Percentiles rank a stretch among this genome's conserved stretches.
Evolutionary conservation across 37 sponge, comb jelly and placozoan genomes (phyloP).

Genomic region (Beroe forskalii): DNA sequence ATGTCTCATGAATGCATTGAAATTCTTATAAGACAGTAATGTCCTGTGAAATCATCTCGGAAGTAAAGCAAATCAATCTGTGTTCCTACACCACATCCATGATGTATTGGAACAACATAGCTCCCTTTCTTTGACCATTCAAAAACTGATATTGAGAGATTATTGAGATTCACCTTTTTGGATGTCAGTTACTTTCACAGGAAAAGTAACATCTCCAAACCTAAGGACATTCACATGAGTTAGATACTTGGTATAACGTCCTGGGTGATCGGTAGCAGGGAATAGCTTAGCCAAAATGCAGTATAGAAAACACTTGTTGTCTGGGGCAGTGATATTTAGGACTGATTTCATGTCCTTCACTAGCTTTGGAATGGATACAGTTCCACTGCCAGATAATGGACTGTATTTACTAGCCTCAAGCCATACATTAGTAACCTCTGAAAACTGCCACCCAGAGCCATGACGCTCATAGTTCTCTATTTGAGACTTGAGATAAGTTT

Average conservation of each 20-base stretch:
- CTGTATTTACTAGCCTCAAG: slow-evolving; percentile 1
- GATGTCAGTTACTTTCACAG: slow-evolving; percentile 13
- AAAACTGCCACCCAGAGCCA: slow-evolving; percentile 45
- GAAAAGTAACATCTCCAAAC: slow-evolving; percentile 26
- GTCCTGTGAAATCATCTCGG: neutral
- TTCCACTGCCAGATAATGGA: neutral
- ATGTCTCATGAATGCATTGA: slow-evolving; percentile 54
- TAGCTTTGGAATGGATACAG: neutral
- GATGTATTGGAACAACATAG: slow-evolving; percentile 31
- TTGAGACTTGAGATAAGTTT: neutral
- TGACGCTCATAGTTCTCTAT: neutral
- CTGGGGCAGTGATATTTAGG: slow-evolving; percentile 7
- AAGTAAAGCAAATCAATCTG: slow-evolving; percentile 52
- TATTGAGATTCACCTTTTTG: neutral
- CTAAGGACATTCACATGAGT: neutral
- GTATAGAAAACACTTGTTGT: slow-evolving; percentile 49
- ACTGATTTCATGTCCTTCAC: slow-evolving; percentile 52
- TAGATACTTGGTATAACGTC: neutral
- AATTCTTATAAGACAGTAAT: slow-evolving; percentile 33
- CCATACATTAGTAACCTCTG: too few species aligned
- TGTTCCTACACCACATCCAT: slow-evolving; percentile 34
- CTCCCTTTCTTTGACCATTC: neutral
- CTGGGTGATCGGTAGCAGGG: neutral
- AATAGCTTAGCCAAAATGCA: slow-evolving; percentile 34
- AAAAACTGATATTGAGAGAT: slow-evolving; percentile 39